Evolutionary conservation across 2,797 vertebrate genomes (phyloP).

Genomic region (Pelochelys cantorii): DNA sequence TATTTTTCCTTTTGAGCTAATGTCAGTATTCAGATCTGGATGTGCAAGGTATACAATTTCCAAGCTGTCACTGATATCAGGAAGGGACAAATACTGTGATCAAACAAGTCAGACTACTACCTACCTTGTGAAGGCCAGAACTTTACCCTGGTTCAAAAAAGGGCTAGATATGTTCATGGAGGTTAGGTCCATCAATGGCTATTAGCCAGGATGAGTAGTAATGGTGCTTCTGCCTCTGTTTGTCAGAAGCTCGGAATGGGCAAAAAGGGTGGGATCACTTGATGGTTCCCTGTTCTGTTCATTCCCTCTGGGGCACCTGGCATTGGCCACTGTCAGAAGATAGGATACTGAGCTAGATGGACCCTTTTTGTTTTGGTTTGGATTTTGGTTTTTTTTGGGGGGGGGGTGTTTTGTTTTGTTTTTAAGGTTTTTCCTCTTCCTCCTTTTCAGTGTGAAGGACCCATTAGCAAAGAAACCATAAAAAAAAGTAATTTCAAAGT

Average conservation of each 20-base stretch:
- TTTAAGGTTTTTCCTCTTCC: conserved; percentile 38
- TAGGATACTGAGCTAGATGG: too few species aligned
- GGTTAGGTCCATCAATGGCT: background rate
- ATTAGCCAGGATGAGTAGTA: too few species aligned
- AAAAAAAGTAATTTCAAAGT: conserved; percentile 74
- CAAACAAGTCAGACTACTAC: conserved; percentile 1
- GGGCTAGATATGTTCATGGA: too few species aligned
- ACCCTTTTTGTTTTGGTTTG: too few species aligned
- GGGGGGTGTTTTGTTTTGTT: background rate
- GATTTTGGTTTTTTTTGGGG: too few species aligned
- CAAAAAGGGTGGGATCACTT: too few species aligned
- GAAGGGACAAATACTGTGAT: conserved; percentile 3
- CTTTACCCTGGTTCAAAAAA: too few species aligned
- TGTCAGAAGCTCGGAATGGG: too few species aligned
- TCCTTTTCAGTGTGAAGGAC: conserved; percentile 48
- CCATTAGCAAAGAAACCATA: conserved; percentile 69
- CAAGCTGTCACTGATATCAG: background rate
- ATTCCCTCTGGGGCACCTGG: too few species aligned
- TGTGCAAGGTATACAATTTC: background rate
- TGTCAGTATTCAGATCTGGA: conserved; percentile 6
- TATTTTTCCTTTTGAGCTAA: background rate
- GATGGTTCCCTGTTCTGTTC: too few species aligned
- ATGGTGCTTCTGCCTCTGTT: too few species aligned
- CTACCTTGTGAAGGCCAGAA: background rate
- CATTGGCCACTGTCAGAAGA: too few species aligned